Evolutionary conservation across 2,888 invertebrate species (phyloP), one percentile per base, ranked within the genome.

Genomic region (Torymus tubicola): DNA sequence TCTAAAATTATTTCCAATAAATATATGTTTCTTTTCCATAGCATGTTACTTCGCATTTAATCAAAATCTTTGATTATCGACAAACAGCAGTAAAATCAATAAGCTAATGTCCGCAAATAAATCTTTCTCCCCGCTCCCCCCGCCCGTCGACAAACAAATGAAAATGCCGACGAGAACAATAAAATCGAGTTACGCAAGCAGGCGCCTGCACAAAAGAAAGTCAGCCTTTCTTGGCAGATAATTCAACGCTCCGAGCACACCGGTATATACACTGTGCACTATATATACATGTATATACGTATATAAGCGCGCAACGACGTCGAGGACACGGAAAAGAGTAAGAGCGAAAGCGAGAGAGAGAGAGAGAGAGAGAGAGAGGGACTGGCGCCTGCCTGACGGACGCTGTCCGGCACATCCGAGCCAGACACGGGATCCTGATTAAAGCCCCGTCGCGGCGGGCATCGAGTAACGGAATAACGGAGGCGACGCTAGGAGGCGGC

Each of bases 391-490:
- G 84, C 72, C 83, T 77, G 83, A 82, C 85, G 85, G 83, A 83
- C 84, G 83, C 85, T 86, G 86, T 86, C 85, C 86, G 83, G 85
- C 85, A 86, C 86, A 87, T 84, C 85, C 86, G 84, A 85, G 86
- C 84, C 85, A 86, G 85, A 83, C 86, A 86, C 84, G 85, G 83
- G 85, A 87, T 84, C 83, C 85, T 87, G 87, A 87, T 87, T 87
- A 87, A 87, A 87, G 86, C 86, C 83, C 83, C 84, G 83, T 85
- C 85, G 42, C 21, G 82, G 78, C 74, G 79, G 31, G 84, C 83
- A 85, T 86, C 84, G 85, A 82, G 81, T 80, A 81, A 81, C 75
- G 63, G 63, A 68, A 63, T 42, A 63, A 61, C 50, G 57, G 50
- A 58, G 55, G 53, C 64, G 57, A 70, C n/a, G 18, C 13, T 5